Conservation (phyloP, 2,888 invertebrate species). For the Aethes cnicana region DNA sequence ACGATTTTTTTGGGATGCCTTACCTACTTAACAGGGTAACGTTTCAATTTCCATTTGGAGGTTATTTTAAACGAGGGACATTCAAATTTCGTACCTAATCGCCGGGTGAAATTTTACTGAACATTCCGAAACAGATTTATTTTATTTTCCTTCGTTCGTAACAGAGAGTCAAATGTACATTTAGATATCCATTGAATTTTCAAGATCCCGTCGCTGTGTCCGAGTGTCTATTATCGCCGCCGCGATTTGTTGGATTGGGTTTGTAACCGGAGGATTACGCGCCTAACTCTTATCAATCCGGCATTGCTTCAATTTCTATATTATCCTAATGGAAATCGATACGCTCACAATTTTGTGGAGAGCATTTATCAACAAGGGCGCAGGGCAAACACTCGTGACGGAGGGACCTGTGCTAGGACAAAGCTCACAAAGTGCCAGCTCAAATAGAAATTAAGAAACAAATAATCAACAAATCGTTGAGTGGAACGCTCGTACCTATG, state of each 20-base stretch:
- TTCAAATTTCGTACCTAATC: no score
- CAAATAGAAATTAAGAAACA: slow-evolving; percentile 22
- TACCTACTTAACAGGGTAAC: no score
- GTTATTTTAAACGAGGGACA: no score
- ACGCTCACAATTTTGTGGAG: slow-evolving; percentile 53
- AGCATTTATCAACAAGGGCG: slow-evolving; percentile 46
- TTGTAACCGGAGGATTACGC: slow-evolving; percentile 12
- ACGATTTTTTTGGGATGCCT: no score
- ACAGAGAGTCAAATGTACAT: not conserved
- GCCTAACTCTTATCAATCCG: slow-evolving; percentile 29
- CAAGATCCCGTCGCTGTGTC: not conserved
- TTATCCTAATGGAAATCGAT: slow-evolving; percentile 68
- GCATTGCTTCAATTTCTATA: slow-evolving; percentile 54
- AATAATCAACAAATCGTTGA: slow-evolving; percentile 16
- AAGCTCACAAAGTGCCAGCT: slow-evolving; percentile 24
- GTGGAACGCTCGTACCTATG: slow-evolving; percentile 3
- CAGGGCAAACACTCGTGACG: slow-evolving; percentile 45
- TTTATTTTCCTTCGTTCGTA: not conserved
- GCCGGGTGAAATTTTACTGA: no score
- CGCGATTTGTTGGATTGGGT: slow-evolving; percentile 5
- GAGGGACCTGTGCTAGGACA: slow-evolving; percentile 36
- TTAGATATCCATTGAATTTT: not conserved
- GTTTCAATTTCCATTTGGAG: no score
- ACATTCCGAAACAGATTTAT: not conserved
- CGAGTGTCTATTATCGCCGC: not conserved